Base-by-base conservation (phyloP, 2,888 invertebrate species). In the Ptychoptera albimana region DNA sequence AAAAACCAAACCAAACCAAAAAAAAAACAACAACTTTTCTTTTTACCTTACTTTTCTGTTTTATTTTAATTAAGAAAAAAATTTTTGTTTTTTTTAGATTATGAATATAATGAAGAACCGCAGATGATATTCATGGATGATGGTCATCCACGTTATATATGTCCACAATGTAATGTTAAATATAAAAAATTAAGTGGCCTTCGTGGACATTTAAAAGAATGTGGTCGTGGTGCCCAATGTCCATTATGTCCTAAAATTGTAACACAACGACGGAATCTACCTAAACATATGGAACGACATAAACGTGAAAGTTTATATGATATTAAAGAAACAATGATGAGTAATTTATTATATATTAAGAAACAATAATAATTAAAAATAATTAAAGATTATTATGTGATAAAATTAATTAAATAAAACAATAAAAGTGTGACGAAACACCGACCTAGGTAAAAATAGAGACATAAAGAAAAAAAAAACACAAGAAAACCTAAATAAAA, bases 141-240 rank as follows among this genome's bases (percentile, higher is more conserved):
- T 43, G 55, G 54, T 14, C 47, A 47, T 30, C 45, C 50, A 14
- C 51, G 55, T 15, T 57, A 50, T 45, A 50, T 55, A 2, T 57
- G 56, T 39, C 51, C 54, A 31, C 50, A 51, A 16, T 57, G 55
- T 43, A 53, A 53, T 43, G 55, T 55, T 8, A 55, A 54, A 46
- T 56, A 56, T 50, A 57, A 57, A 47, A 55, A 55, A 45, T 46
- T 48, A 11, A 50, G 52, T 16, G 54, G 52, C 8, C 46, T 53
- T 12, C 51, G 52, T 31, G 53, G 52, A 29, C 56, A 56, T 45
- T 48, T 55, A 39, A 53, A 54, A 42, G 56, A 56, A 41, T 56
- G 56, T 48, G 56, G 56, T 2, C 39, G 50, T 8, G 55, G 57
- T 10, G 57, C 55, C 7, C 50, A 55, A 44, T 56, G 56, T 42